Percentiles rank a stretch among this genome's conserved stretches.
Evolutionary conservation across 2,888 invertebrate species (phyloP).

Genomic region (Lymantria dispar): DNA sequence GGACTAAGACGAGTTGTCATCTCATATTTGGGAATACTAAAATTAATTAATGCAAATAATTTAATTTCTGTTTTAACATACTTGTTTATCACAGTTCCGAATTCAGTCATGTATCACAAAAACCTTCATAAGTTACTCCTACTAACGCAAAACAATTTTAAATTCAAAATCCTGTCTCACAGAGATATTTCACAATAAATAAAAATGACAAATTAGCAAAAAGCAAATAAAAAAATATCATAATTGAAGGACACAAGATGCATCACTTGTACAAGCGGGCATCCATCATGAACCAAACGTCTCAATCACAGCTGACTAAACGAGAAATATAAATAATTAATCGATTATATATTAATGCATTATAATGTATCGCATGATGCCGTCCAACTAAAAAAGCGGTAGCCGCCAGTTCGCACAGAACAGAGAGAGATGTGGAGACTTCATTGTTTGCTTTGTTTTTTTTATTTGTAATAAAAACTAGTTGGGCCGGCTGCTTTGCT

Average conservation of each 20-base stretch:
- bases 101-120: too few relatives aligned
- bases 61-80: too few relatives aligned
- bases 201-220: constrained; percentile 1
- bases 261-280: constrained; percentile 23
- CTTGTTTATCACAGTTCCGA: too few relatives aligned
- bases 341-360: constrained; percentile 60
- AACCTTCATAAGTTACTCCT: too few relatives aligned
- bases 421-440: constrained; percentile 62
- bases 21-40: too few relatives aligned
- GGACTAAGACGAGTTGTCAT: too few relatives aligned
- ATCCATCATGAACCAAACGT: constrained; percentile 55
- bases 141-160: too few relatives aligned
- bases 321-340: constrained; percentile 63
- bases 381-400: constrained; percentile 65
- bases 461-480: constrained; percentile 23
- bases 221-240: constrained; percentile 10
- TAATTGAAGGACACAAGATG: constrained; percentile 19
- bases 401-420: constrained; percentile 62
- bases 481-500: neutral
- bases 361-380: constrained; percentile 62
- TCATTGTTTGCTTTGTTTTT: constrained; percentile 30
- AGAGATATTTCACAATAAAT: neutral
- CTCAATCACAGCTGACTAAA: constrained; percentile 63
- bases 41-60: too few relatives aligned
- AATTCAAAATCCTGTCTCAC: neutral